A percentile compares a stretch with the other conserved stretches of the same genome.
These are phyloP conservation scores for Rotaria magnacalcarata DNA, from an alignment of 2,888 invertebrate species.

Conservation along the genomic window DNA sequence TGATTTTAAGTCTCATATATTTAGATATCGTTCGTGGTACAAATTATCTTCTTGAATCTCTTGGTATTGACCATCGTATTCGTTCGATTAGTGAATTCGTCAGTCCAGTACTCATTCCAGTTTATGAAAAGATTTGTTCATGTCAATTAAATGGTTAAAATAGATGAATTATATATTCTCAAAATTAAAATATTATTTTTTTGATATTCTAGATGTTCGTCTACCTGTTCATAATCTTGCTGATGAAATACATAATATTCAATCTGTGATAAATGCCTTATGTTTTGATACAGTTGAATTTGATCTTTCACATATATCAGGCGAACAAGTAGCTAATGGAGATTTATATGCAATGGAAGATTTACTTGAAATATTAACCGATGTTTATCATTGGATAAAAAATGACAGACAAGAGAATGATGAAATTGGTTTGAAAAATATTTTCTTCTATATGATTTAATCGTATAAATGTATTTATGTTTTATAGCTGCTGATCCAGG, in stretches of 20 bases:
- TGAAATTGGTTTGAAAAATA: not conserved
- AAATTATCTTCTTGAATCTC: constrained; percentile 24
- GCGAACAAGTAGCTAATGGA: constrained; percentile 53
- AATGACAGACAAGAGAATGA: not conserved
- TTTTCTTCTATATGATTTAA: not conserved
- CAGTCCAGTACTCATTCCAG: constrained; percentile 13
- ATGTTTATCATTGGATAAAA: constrained; percentile 49
- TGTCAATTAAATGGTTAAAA: constrained; percentile 17
- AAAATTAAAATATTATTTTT: not conserved
- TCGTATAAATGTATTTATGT: not conserved
- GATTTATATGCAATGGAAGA: constrained; percentile 52
- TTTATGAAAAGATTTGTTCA: constrained; percentile 43
- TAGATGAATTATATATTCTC: not conserved
- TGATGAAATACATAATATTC: constrained; percentile 57
- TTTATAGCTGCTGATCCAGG: not conserved
- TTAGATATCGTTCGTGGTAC: constrained; percentile 33
- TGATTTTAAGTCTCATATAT: not conserved
- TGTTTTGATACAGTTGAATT: constrained; percentile 56
- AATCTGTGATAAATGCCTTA: constrained; percentile 56
- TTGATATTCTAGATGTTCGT: not conserved
- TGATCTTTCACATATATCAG: constrained; percentile 56
- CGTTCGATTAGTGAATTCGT: not conserved
- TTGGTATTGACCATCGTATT: constrained; percentile 23
- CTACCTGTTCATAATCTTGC: constrained; percentile 47
- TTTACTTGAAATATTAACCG: constrained; percentile 56